Evolutionary conservation across 2,797 vertebrate species (phyloP).

Genomic region (Rhincodon typus): DNA sequence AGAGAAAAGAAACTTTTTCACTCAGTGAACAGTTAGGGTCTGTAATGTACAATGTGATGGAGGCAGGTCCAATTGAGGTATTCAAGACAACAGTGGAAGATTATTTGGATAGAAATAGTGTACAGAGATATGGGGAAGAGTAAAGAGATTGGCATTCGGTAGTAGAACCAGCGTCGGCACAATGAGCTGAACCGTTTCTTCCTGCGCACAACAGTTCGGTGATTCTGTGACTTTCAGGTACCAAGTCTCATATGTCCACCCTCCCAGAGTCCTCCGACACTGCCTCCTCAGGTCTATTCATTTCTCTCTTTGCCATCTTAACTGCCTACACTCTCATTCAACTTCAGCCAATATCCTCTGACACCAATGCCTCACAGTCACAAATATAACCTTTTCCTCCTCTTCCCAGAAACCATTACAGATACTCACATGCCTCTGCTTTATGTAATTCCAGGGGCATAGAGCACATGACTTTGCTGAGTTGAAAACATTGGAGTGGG

Average conservation of each 20-base stretch:
- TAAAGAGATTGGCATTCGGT: too few relatives aligned
- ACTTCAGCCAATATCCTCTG: neutral
- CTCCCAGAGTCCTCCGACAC: neutral
- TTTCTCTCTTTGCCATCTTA: neutral
- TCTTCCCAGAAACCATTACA: neutral
- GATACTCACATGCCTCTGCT: neutral
- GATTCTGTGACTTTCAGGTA: neutral
- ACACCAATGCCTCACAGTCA: neutral
- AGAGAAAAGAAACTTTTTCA: too few relatives aligned
- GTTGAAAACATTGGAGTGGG: too few relatives aligned
- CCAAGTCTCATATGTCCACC: neutral
- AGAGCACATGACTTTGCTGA: neutral
- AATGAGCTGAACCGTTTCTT: too few relatives aligned
- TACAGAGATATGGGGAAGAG: too few relatives aligned
- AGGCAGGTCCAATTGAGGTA: too few relatives aligned
- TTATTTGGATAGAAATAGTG: too few relatives aligned
- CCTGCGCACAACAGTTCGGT: too few relatives aligned
- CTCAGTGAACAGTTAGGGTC: too few relatives aligned
- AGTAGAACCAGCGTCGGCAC: too few relatives aligned
- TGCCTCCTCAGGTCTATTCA: neutral
- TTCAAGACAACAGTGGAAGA: too few relatives aligned
- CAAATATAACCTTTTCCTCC: neutral
- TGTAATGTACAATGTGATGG: too few relatives aligned
- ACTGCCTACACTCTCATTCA: neutral
- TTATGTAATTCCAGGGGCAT: neutral